Evolutionary conservation across 2,888 invertebrate species (phyloP).

Genomic region (Acrocera orbiculus): DNA sequence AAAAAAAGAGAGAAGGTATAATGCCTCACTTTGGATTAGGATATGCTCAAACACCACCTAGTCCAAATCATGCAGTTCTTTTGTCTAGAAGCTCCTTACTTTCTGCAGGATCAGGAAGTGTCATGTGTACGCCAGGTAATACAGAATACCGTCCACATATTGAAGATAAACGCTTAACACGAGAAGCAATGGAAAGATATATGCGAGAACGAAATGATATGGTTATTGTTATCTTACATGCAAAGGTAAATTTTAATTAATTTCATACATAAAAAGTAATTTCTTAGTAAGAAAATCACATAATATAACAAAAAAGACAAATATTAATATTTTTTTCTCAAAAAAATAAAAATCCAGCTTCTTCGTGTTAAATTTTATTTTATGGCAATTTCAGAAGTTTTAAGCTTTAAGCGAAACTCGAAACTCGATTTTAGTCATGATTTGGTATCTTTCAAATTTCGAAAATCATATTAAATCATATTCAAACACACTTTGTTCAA

Average conservation of each 20-base stretch:
- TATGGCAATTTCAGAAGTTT: too few species aligned
- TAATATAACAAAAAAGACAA: too few species aligned
- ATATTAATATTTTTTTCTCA: too few species aligned
- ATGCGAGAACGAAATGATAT: conserved; percentile 86
- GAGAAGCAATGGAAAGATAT: conserved; percentile 79
- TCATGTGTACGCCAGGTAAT: conserved; percentile 14
- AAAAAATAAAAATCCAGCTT: too few species aligned
- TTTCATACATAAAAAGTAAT: too few species aligned
- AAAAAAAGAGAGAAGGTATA: conserved; percentile 9
- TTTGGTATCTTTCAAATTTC: too few species aligned
- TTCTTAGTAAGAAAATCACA: too few species aligned
- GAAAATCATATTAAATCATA: too few species aligned
- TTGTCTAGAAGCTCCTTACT: conserved; percentile 31
- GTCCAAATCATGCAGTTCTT: conserved; percentile 49
- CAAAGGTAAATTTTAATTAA: conserved; percentile 49
- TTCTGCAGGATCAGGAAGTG: conserved; percentile 9
- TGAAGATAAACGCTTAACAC: conserved; percentile 48
- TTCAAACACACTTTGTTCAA: too few species aligned
- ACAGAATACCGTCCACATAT: conserved; percentile 26
- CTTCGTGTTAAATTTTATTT: too few species aligned
- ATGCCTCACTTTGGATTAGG: conserved; percentile 34
- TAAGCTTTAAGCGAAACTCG: too few species aligned
- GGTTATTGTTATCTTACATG: conserved; percentile 93
- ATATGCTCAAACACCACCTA: conserved; percentile 66
- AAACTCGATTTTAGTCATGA: too few species aligned